phyloP scores from a whole-genome alignment of 2,888 invertebrate species.

The Steromphala cineraria region DNA sequence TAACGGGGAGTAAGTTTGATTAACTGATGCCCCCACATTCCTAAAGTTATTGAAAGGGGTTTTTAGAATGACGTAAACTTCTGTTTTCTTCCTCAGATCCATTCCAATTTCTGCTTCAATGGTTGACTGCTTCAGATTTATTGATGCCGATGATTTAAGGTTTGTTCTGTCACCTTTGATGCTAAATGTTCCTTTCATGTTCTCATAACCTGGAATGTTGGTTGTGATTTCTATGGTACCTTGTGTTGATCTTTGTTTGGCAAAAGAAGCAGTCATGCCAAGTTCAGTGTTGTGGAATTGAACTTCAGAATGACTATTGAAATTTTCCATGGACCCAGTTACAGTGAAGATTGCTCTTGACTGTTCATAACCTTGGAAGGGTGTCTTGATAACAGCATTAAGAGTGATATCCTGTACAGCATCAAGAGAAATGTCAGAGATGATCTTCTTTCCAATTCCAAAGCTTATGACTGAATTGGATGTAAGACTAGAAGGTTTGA shows the following conservation, averaged over 20 bases:
- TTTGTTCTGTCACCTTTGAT: background rate
- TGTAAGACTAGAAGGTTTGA: background rate
- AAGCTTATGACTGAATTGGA: constrained; percentile 16
- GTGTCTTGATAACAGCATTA: background rate
- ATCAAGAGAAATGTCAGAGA: background rate
- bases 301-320: background rate
- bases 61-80: constrained; percentile 23
- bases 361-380: background rate
- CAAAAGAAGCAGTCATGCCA: background rate
- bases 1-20: constrained; percentile 27
- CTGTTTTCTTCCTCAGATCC: background rate
- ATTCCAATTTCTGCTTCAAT: background rate
- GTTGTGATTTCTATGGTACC: background rate
- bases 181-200: background rate
- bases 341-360: background rate
- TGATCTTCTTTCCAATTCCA: background rate
- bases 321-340: background rate
- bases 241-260: background rate
- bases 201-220: constrained; percentile 12
- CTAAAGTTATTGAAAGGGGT: constrained; percentile 24
- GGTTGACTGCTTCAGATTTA: background rate
- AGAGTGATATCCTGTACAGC: background rate
- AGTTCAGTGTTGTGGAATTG: background rate
- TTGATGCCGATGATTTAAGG: background rate
- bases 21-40: constrained; percentile 30